Evolutionary conservation across 2,797 vertebrate species (phyloP), one percentile per base, ranked within the genome.

Genomic region (Valencia hispanica): DNA sequence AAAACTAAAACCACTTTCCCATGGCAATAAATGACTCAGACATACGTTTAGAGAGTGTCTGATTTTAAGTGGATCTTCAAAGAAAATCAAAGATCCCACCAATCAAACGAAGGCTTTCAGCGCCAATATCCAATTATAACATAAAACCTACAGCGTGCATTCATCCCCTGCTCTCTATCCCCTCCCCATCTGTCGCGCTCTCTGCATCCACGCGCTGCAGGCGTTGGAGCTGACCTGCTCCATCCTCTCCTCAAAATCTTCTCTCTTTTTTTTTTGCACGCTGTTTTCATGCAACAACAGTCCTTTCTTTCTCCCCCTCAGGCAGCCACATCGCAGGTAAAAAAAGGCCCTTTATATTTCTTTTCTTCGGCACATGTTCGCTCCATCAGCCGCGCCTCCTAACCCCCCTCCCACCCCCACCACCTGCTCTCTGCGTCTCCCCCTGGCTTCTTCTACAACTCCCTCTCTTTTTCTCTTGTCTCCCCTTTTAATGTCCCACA

Each of bases 261-360:
- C 11, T 11, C 9, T 53, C n/a, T 53, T n/a, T n/a, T 9, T 86
- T 84, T 84, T 57, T 50, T 83, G 80, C 87, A 83, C 47, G 74
- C 84, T 88, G 82, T 84, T 88, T 87, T 88, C 82, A 85, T 92
- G 77, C 83, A 88, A 74, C 86, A 89, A 74, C 88, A 79, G 80
- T 88, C 77, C 78, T 73, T 5, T 72, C 83, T 81, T 84, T 82
- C 84, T 79, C 73, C 75, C 81, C 92, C 96, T 96, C 94, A 95
- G 96, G 96, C 96, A 95, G 96, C 95, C 96, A 89, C 95, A 95
- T 96, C 95, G 93, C 96, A 97, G 97, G 97, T 97, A 96, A 80
- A 75, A 39, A 88, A 83, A 27, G 0, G 14, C 22, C 32, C 11
- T 32, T 48, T 20, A 32, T 34, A 30, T 47, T 36, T 25, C 27